phyloP scores from a whole-genome alignment of 2,888 invertebrate species.

The Buathra laborator region DNA sequence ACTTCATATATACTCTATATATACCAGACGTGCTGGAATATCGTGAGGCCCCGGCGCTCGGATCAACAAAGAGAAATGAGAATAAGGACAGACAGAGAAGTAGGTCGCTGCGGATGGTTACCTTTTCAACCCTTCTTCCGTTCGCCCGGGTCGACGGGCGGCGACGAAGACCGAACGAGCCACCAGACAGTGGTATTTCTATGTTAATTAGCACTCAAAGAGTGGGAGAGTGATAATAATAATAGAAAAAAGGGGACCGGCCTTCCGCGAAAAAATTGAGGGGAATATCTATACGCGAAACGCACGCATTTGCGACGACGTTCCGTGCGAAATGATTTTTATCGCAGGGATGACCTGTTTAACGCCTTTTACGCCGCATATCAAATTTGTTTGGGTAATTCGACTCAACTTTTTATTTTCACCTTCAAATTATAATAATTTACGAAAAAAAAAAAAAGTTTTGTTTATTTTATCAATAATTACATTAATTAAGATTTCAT shows the following conservation, averaged over 20 bases:
- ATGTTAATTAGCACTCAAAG: background rate
- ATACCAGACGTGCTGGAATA: conserved; percentile 20
- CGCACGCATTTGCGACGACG: background rate
- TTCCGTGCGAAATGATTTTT: no score
- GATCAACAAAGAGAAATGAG: conserved; percentile 29
- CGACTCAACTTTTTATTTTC: no score
- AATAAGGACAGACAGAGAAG: conserved; percentile 22
- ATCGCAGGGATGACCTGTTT: no score
- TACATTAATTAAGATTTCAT: no score
- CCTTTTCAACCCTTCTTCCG: conserved; percentile 32
- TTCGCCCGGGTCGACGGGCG: conserved; percentile 20
- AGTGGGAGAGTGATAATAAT: background rate
- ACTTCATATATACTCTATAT: background rate
- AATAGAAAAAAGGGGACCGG: background rate
- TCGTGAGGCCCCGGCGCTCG: conserved; percentile 13
- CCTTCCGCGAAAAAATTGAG: background rate
- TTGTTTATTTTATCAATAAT: no score
- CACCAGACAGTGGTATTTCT: background rate
- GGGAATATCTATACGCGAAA: background rate
- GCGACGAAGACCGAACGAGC: background rate
- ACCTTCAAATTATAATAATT: no score
- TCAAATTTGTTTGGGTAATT: no score
- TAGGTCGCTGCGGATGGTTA: conserved; percentile 40
- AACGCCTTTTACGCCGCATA: no score
- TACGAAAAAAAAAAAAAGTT: no score